These are phyloP conservation scores for Furnarius figulus DNA, from an alignment of 2,113 vertebrate species.

Conservation along the genomic window DNA sequence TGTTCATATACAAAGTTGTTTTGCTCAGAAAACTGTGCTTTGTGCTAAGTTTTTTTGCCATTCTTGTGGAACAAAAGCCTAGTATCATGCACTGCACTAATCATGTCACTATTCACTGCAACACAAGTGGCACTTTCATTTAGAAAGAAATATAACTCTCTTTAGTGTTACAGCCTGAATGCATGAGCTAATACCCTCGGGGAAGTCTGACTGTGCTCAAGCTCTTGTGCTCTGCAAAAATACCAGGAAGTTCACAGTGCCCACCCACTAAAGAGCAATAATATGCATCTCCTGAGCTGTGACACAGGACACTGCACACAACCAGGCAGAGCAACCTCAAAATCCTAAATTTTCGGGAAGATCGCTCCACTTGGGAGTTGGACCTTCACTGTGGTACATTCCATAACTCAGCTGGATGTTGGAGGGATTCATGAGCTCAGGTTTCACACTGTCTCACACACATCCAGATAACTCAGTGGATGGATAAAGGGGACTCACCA, in stretches of 20 bases:
- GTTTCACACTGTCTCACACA: not conserved
- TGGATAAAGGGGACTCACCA: slow-evolving; percentile 79
- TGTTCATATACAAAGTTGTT: not conserved
- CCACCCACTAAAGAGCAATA: not conserved
- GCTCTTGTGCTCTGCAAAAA: not conserved
- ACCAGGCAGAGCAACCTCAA: not conserved
- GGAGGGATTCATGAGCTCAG: not conserved
- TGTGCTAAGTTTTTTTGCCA: not conserved
- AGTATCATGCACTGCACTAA: not conserved
- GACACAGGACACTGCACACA: not conserved
- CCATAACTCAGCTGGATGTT: not conserved
- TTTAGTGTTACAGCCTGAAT: not conserved
- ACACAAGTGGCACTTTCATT: not conserved
- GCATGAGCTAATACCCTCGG: not conserved
- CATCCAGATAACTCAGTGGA: not conserved
- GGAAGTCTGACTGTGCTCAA: not conserved
- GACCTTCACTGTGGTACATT: not conserved
- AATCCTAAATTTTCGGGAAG: not conserved
- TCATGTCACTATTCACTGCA: not conserved
- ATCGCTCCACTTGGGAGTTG: not conserved
- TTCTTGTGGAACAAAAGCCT: slow-evolving; percentile 3
- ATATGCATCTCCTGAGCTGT: not conserved
- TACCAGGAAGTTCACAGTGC: not conserved
- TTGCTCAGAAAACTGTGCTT: not conserved
- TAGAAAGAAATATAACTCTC: not conserved